phyloP scores from a whole-genome alignment of 2,888 invertebrate species.

The Girardia tigrina region DNA sequence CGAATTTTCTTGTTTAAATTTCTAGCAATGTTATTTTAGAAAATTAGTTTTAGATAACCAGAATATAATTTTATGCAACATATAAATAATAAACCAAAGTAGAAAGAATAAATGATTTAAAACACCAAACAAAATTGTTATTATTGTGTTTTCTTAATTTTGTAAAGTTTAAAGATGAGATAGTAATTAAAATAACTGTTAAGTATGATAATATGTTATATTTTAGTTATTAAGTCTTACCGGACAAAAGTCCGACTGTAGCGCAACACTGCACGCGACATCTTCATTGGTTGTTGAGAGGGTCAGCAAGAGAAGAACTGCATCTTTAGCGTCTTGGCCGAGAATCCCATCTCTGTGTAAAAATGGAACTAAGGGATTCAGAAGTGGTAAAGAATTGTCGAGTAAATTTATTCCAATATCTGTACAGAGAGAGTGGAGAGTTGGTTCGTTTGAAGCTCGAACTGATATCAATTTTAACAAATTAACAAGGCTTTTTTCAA shows the following conservation, averaged over 20 bases:
- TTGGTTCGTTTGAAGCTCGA: conserved; percentile 60
- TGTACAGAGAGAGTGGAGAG: conserved; percentile 32
- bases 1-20: no score
- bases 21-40: no score
- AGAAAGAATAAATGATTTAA: no score
- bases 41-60: no score
- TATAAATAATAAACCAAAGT: no score
- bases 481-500: conserved; percentile 69
- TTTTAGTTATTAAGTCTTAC: conserved; percentile 52
- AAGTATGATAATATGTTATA: no score
- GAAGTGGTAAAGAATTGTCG: conserved; percentile 62
- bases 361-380: conserved; percentile 70
- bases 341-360: conserved; percentile 75
- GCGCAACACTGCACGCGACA: conserved; percentile 69
- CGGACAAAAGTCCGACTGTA: conserved; percentile 78
- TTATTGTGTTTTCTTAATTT: no score
- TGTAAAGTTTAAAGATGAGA: no score
- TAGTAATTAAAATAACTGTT: no score
- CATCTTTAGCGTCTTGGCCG: conserved; percentile 80
- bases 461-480: conserved; percentile 78
- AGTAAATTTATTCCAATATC: conserved; percentile 20
- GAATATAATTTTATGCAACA: no score
- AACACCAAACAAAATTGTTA: no score
- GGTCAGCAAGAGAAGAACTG: conserved; percentile 76
- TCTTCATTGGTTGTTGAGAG: conserved; percentile 69